Conservation (phyloP, 2,113 vertebrate species). For the Charadrius vociferus region DNA sequence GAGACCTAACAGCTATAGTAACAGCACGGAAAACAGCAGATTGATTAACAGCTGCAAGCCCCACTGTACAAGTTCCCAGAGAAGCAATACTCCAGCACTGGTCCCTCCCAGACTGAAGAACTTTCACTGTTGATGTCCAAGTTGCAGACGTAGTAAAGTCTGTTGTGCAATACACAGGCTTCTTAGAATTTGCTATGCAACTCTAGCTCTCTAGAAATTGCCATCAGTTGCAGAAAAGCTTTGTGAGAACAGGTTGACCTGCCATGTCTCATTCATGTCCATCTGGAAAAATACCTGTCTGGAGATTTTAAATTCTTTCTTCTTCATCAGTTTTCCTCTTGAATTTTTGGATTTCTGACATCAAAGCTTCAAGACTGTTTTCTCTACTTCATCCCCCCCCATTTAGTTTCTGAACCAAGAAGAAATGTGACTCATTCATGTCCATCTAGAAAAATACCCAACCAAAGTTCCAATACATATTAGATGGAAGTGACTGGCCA, state of each 20-base stretch:
- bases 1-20: not conserved
- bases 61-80: not conserved
- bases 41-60: not conserved
- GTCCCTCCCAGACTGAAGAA: not conserved
- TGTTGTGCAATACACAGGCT: not conserved
- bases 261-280: too few species aligned
- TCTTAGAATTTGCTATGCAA: not conserved
- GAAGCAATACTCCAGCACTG: not conserved
- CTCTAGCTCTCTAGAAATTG: not conserved
- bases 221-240: not conserved
- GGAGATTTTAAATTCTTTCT: not conserved
- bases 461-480: not conserved
- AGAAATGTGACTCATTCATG: not conserved
- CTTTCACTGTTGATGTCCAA: not conserved
- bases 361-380: not conserved
- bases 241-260: not conserved
- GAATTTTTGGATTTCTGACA: slow-evolving; percentile 1
- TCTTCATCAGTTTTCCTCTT: slow-evolving; percentile 8
- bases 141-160: not conserved
- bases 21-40: not conserved
- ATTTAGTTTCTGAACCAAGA: not conserved
- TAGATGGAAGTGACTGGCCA: not conserved
- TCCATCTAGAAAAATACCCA: not conserved
- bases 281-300: too few species aligned
- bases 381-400: not conserved